Base-by-base conservation (phyloP, 2,888 invertebrate genomes). In the Drosophila helvetica region DNA sequence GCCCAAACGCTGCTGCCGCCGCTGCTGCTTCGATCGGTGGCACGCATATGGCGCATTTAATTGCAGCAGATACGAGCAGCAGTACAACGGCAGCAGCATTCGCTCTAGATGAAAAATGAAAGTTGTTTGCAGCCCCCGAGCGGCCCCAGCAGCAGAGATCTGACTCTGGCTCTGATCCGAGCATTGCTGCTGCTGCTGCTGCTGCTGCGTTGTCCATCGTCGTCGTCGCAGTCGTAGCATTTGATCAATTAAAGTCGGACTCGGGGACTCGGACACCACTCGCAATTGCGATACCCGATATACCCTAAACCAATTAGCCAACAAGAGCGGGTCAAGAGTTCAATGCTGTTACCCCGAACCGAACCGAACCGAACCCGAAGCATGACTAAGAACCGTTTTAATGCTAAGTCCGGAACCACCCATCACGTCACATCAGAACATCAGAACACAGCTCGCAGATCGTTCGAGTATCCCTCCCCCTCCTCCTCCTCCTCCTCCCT, bases 171-270 rank as follows among this genome's bases (percentile, higher is more conserved):
- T 58, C 57, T 50, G 65, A 38, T 38, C n/a, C 38, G 7, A 38
- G 7, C 38, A 38, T 38, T 38, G 38, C 15, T 6, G 12, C n/a
- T n/a, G 33, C 33, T 15, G 6, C 33, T 15, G 38, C 33, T 4
- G 5, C 5, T 33, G 30, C 30, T 10, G 27, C 30, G 33, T 22
- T 27, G 22, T 27, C 54, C 62, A 60, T 60, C 52, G 27, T 33
- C 43, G 66, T 58, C 52, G 27, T 33, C 43, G 66, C 55, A 68
- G 65, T 77, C 86, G 71, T 27, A 27, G 27, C 83, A 86, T 80
- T 86, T 80, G 86, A 83, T 83, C 86, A 83, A 83, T 83, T 83
- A 83, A 83, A 82, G 51, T 63, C 68, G 70, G 59, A 42, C 9
- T 22, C 22, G 22, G 22, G 22, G 22, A 22, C 22, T 22, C 22